A percentile compares a stretch with the other conserved stretches of the same genome.
Conservation (phyloP, 2,113 vertebrate species). For the Microtus richardsoni region DNA sequence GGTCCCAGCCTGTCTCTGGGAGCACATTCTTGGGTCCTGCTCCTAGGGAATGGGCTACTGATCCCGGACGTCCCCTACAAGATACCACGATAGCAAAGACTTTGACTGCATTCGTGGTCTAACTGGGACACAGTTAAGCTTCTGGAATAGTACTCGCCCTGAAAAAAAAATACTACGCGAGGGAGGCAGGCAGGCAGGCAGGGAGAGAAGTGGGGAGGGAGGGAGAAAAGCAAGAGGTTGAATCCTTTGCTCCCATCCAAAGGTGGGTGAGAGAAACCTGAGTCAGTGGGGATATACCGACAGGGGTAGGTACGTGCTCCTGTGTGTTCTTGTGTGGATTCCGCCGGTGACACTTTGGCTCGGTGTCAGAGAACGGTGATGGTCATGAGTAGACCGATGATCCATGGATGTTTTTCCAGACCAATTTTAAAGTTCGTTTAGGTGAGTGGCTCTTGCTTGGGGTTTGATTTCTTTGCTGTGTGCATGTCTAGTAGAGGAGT, state of each 20-base stretch:
- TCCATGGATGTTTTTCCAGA: constrained; percentile 57
- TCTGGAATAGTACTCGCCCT: constrained; percentile 77
- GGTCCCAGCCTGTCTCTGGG: constrained; percentile 9
- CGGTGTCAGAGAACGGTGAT: constrained; percentile 53
- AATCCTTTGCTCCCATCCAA: constrained; percentile 41
- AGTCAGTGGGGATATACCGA: neutral
- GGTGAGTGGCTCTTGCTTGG: neutral
- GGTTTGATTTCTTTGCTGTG: constrained; percentile 31
- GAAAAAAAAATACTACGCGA: constrained; percentile 70
- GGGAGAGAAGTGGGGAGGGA: neutral
- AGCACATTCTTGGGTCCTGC: neutral
- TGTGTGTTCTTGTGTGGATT: constrained; percentile 11
- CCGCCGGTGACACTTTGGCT: constrained; percentile 64
- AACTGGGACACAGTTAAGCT: constrained; percentile 54
- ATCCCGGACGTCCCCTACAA: neutral
- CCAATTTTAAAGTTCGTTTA: constrained; percentile 69
- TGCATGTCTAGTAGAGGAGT: neutral
- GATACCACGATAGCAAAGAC: constrained; percentile 45
- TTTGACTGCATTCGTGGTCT: neutral
- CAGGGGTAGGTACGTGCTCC: neutral
- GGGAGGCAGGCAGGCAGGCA: neutral
- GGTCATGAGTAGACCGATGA: neutral
- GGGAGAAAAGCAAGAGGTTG: neutral
- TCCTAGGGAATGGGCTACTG: constrained; percentile 17
- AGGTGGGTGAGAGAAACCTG: constrained; percentile 56